A percentile compares a stretch with the other conserved stretches of the same genome.
Evolutionary conservation across 37 sponge, comb jelly and placozoan genomes (phyloP).

Genomic region (Cliona cf. orientalis): DNA sequence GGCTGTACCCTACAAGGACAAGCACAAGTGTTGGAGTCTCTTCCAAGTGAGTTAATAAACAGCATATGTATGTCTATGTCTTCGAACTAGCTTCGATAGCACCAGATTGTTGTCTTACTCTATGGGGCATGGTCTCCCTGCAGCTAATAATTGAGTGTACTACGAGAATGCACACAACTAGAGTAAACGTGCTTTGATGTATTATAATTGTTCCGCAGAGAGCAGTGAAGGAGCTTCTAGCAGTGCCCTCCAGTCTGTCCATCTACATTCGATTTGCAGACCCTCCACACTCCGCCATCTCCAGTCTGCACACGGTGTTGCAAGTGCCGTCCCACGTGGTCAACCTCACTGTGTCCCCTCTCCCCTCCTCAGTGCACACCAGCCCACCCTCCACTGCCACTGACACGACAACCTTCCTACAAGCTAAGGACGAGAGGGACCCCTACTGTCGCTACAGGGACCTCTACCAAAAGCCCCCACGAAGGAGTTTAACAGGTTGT

Average conservation of each 20-base stretch:
- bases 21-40: constrained; percentile 25
- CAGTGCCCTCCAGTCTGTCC: background rate
- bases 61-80: too few species aligned
- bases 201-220: constrained; percentile 9
- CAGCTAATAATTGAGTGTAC: background rate
- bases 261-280: constrained; percentile 36
- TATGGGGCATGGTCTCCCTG: too few species aligned
- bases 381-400: background rate
- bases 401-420: background rate
- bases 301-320: constrained; percentile 5
- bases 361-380: background rate
- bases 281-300: background rate
- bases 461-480: too few species aligned
- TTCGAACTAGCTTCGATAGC: too few species aligned
- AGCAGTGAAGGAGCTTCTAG: constrained; percentile 30
- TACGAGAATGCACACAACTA: background rate
- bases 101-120: too few species aligned
- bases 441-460: constrained; percentile 20
- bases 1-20: constrained; percentile 19
- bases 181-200: background rate
- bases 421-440: background rate
- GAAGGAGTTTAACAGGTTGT: too few species aligned
- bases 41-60: constrained; percentile 49
- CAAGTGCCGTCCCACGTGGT: constrained; percentile 31
- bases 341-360: constrained; percentile 11